A percentile compares a stretch with the other conserved stretches of the same genome.
phyloP scores from a whole-genome alignment of 2,888 invertebrate species.

The Conomelus anceps region DNA sequence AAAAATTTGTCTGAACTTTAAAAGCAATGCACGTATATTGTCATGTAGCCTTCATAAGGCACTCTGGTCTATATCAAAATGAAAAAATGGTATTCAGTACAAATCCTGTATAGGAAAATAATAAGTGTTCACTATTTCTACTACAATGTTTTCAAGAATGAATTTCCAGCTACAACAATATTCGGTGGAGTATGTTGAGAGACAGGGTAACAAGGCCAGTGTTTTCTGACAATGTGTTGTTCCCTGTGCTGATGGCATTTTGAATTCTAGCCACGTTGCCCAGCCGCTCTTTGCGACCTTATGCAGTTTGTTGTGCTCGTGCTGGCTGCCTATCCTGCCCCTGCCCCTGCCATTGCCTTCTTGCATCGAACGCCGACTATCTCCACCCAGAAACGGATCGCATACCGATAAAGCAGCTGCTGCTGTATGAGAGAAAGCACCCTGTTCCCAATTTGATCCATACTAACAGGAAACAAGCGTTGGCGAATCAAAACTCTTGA shows the following conservation, averaged over 20 bases:
- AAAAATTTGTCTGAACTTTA: no score
- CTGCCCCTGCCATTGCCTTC: no score
- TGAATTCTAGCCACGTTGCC: not conserved
- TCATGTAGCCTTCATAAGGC: no score
- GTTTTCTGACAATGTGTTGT: not conserved
- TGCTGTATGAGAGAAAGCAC: not conserved
- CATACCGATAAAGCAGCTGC: not conserved
- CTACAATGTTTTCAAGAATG: not conserved
- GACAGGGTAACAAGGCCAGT: not conserved
- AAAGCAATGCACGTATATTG: no score
- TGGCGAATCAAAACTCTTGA: not conserved
- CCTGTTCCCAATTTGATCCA: not conserved
- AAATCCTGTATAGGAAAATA: not conserved
- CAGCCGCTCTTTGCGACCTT: not conserved
- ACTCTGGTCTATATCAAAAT: not conserved
- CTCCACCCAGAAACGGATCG: not conserved
- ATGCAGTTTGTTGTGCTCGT: not conserved
- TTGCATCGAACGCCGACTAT: not conserved
- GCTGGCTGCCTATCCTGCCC: not conserved
- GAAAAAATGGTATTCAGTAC: not conserved
- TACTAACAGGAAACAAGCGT: not conserved
- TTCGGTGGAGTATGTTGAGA: not conserved
- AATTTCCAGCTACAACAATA: not conserved
- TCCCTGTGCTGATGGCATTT: not conserved
- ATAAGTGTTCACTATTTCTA: not conserved